Evolutionary conservation across 2,888 invertebrate genomes (phyloP), one percentile per base, ranked within the genome.

Genomic region (Papilio elwesi): DNA sequence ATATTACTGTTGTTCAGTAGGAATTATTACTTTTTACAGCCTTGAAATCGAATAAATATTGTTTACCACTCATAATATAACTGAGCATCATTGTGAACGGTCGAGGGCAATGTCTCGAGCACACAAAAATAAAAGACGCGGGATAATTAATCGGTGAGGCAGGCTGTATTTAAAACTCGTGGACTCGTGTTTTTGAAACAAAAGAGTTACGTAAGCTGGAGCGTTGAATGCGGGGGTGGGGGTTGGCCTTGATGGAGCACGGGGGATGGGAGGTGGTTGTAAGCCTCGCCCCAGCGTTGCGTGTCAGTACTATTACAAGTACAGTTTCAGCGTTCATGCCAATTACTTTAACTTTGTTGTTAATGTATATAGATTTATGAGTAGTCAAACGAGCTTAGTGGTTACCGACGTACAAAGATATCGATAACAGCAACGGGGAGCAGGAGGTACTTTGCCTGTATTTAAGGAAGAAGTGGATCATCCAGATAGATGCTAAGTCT

Each of bases 171-270:
- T 64, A 64, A 64, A 63, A 38, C 64, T 47, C 59, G 53, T 48
- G 26, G 49, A 59, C 59, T 59, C 53, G 67, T 68, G 68, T 68
- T 62, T 72, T 72, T 67, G 15, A 59, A 73, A 57, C 64, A 51
- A 67, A 68, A 57, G 55, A 68, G 68, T 73, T 73, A 73, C 64
- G 73, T 73, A 73, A 73, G 73, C 57, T 55, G 57, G n/a, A 64
- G 26, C 64, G 64, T 12, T 51, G 68, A 64, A 49, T 26, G 65
- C 7, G 6, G 62, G 15, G 43, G 57, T 13, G 52, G 59, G 59
- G 70, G 70, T n/a, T 52, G 73, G 70, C 70, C 69, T 69, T 70
- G 69, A 47, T 68, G 63, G 13, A 68, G 26, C 26, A 26, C 26
- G 4, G 57, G 65, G 66, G 38, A 66, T 66, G 59, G 12, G 59